phyloP scores from a whole-genome alignment of 2,888 invertebrate species.

The Antheraea yamamai region DNA sequence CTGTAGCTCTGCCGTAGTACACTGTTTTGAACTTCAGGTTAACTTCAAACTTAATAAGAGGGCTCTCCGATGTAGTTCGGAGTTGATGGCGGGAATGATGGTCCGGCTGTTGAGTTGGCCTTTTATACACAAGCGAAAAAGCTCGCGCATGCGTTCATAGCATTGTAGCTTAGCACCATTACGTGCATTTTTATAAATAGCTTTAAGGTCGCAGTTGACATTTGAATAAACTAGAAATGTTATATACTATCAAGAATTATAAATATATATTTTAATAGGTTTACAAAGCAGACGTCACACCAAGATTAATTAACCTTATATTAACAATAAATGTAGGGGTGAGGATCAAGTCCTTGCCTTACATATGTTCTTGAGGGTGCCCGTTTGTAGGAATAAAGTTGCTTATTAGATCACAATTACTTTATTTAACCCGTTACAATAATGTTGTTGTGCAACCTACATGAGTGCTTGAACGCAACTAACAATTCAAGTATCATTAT shows the following conservation, averaged over 20 bases:
- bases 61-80: slow-evolving; percentile 29
- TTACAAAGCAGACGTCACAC: too few relatives aligned
- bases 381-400: too few relatives aligned
- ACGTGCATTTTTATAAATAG: slow-evolving; percentile 59
- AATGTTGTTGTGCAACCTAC: too few relatives aligned
- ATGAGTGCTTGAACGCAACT: too few relatives aligned
- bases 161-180: slow-evolving; percentile 48
- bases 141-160: slow-evolving; percentile 58
- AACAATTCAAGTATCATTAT: too few relatives aligned
- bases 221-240: neutral
- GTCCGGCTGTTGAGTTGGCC: slow-evolving; percentile 35
- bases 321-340: too few relatives aligned
- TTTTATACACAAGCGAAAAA: slow-evolving; percentile 56
- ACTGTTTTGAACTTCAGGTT: slow-evolving; percentile 51
- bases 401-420: too few relatives aligned
- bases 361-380: too few relatives aligned
- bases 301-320: too few relatives aligned
- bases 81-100: slow-evolving; percentile 63
- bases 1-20: slow-evolving; percentile 41
- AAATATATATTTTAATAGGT: too few relatives aligned
- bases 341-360: too few relatives aligned
- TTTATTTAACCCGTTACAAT: too few relatives aligned
- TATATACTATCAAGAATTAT: neutral
- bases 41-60: slow-evolving; percentile 37
- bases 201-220: slow-evolving; percentile 40